phyloP scores from a whole-genome alignment of 2,797 vertebrate species.

The Myotis findleyi region DNA sequence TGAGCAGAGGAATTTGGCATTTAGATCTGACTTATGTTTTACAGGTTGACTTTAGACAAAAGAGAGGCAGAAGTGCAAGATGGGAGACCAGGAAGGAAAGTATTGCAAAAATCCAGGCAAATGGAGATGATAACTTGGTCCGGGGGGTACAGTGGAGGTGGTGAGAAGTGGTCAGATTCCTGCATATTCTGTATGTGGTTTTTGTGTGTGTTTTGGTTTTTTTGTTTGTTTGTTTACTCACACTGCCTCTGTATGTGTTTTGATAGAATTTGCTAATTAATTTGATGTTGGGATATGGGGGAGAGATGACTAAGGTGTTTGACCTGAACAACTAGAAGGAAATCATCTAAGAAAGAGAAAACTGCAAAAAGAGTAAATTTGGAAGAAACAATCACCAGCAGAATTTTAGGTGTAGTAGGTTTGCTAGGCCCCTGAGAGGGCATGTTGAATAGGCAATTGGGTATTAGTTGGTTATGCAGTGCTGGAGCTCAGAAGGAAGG shows the following conservation, averaged over 20 bases:
- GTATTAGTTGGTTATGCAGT: background rate
- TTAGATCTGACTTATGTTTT: background rate
- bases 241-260: background rate
- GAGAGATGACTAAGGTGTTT: background rate
- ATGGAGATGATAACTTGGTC: background rate
- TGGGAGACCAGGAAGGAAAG: background rate
- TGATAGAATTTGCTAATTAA: background rate
- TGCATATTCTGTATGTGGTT: background rate
- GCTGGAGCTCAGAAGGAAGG: background rate
- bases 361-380: background rate
- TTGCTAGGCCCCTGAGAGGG: background rate
- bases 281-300: background rate
- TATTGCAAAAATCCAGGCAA: background rate
- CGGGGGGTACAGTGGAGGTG: background rate
- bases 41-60: background rate
- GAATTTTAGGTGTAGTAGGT: background rate
- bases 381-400: background rate
- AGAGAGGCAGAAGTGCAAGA: background rate
- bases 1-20: background rate
- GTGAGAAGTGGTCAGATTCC: background rate
- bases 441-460: background rate
- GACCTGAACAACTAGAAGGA: background rate
- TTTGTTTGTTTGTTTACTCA: too few species aligned
- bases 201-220: too few species aligned
- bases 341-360: background rate